Evolutionary conservation across 2,888 invertebrate genomes (phyloP), one percentile per base, ranked within the genome.

Genomic region (Coenonympha arcania): DNA sequence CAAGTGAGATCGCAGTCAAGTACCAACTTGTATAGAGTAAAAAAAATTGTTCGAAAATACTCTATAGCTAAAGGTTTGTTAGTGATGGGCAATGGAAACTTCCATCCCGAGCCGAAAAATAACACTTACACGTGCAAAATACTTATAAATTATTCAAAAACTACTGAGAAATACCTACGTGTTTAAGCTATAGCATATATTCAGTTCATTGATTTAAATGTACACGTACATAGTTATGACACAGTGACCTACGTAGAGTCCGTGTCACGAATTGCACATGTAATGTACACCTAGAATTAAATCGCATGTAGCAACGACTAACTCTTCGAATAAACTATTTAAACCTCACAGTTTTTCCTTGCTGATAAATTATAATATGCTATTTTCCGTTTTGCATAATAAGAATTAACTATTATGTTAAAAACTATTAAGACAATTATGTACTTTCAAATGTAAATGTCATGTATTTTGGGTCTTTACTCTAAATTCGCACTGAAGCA

Each of bases 261-360:
- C 2, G 20, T 19, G 15, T 42, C 42, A 42, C 42, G 42, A 31
- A 20, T 13, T 2, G 3, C 11, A 19, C 26, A 41, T 13, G 19
- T 42, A 22, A 3, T n/a, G n/a, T n/a, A 20, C 30, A 30, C 20
- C 42, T 42, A 42, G 42, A 20, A 42, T 31, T 19, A 30, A 31
- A 40, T 40, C 13, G 22, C 39, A 40, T 24, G 39, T 24, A 24
- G 13, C 24, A 24, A n/a, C n/a, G n/a, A n/a, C n/a, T n/a, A n/a
- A 31, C 20, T 42, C 31, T 13, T 19, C 4, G 42, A 31, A 42
- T 42, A 8, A 31, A 42, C 42, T 41, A 18, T 1, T 16, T 5
- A 1, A 11, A 26, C 2, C 16, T 41, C 11, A 3, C n/a, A 18
- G 9, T 18, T 28, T 41, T 2, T 0, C n/a, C 18, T 26, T 28